Percentiles rank a stretch among this genome's conserved stretches.
Conservation (phyloP, 2,797 vertebrate species). For the Pangasius macronema region DNA sequence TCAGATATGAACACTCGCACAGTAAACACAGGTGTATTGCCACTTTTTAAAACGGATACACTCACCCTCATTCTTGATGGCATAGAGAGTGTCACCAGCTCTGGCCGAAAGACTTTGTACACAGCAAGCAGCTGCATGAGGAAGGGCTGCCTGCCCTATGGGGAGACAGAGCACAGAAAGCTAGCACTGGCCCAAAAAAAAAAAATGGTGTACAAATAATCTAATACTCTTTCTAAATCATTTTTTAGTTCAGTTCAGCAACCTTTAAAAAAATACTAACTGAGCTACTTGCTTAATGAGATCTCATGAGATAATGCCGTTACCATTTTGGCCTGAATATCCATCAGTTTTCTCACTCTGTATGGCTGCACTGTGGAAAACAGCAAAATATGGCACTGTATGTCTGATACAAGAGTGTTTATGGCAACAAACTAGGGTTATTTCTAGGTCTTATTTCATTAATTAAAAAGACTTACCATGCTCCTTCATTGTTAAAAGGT, state of each 20-base stretch:
- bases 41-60: slow-evolving; percentile 14
- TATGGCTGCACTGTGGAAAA: slow-evolving; percentile 81
- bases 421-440: neutral
- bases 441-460: neutral
- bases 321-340: slow-evolving; percentile 89
- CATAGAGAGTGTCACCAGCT: slow-evolving; percentile 82
- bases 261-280: neutral
- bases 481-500: slow-evolving; percentile 88
- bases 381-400: neutral
- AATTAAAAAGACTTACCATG: slow-evolving; percentile 75
- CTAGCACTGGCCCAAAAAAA: neutral
- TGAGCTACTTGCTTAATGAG: neutral
- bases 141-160: slow-evolving; percentile 84
- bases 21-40: neutral
- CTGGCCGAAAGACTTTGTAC: slow-evolving; percentile 88
- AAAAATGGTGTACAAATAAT: neutral
- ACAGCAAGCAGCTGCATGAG: slow-evolving; percentile 85
- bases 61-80: slow-evolving; percentile 82
- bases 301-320: neutral
- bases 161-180: slow-evolving; percentile 45
- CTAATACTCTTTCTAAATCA: neutral
- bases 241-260: neutral
- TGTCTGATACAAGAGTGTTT: neutral
- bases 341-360: slow-evolving; percentile 86
- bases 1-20: neutral